Evolutionary conservation across 2,888 invertebrate genomes (phyloP).

Genomic region (Scelioninae gen. 2): DNA sequence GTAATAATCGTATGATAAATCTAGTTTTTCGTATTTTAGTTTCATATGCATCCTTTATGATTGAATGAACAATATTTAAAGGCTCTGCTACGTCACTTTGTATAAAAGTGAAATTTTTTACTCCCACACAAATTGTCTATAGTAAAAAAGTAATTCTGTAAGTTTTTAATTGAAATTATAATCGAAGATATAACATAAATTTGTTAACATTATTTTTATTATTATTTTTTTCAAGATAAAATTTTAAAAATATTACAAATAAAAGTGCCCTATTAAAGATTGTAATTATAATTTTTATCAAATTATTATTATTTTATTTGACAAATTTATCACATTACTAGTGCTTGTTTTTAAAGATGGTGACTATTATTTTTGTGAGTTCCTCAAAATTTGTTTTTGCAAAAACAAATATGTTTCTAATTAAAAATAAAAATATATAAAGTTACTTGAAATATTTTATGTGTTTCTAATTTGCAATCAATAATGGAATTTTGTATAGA

Average conservation of each 20-base stretch:
- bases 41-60: constrained; percentile 83
- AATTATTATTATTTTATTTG: not conserved
- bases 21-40: constrained; percentile 84
- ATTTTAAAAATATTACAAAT: no score
- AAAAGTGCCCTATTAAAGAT: no score
- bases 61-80: constrained; percentile 81
- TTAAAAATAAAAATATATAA: constrained; percentile 2
- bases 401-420: not conserved
- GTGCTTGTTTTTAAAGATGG: no score
- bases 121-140: constrained; percentile 87
- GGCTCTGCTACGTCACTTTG: constrained; percentile 87
- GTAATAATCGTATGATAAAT: constrained; percentile 86
- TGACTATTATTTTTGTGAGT: no score
- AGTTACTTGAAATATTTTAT: constrained; percentile 72
- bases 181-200: no score
- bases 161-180: no score
- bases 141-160: constrained; percentile 7
- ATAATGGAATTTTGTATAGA: constrained; percentile 79
- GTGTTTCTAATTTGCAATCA: constrained; percentile 77
- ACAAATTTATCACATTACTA: no score
- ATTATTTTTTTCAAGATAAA: no score
- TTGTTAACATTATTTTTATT: no score
- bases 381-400: no score
- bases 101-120: constrained; percentile 91
- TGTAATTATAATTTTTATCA: no score